Evolutionary conservation across 2,888 invertebrate species (phyloP).

Genomic region (Microchrysa polita): DNA sequence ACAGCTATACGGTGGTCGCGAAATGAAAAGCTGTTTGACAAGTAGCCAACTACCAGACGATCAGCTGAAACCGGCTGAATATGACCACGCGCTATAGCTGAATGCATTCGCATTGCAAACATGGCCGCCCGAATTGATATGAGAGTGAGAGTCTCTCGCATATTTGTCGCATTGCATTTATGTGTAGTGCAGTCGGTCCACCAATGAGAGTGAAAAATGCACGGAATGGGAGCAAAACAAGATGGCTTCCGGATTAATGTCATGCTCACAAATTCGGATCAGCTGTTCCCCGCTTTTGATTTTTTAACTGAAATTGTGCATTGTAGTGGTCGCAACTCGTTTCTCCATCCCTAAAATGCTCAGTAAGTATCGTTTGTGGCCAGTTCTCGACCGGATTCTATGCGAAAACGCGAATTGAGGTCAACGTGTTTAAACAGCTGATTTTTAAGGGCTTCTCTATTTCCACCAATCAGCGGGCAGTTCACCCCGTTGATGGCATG

Average conservation of each 20-base stretch:
- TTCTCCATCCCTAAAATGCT: too few relatives aligned
- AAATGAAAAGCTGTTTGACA: slow-evolving; percentile 32
- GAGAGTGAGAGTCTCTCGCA: too few relatives aligned
- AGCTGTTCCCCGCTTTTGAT: slow-evolving; percentile 29
- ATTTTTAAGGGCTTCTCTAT: slow-evolving; percentile 23
- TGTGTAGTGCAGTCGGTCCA: slow-evolving; percentile 5
- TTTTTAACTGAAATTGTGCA: not conserved
- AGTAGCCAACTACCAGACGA: slow-evolving; percentile 18
- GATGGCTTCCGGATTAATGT: slow-evolving; percentile 35
- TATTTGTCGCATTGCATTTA: not conserved
- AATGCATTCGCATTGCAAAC: slow-evolving; percentile 28
- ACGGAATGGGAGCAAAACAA: slow-evolving; percentile 30
- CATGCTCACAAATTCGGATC: slow-evolving; percentile 15
- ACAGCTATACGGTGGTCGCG: too few relatives aligned
- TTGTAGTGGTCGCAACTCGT: not conserved
- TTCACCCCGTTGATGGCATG: not conserved
- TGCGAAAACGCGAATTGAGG: slow-evolving; percentile 2
- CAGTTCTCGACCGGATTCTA: too few relatives aligned
- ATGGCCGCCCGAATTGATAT: slow-evolving; percentile 24
- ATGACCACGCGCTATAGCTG: slow-evolving; percentile 20
- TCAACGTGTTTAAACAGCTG: slow-evolving; percentile 32
- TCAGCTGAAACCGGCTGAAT: slow-evolving; percentile 30
- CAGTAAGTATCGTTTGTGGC: too few relatives aligned
- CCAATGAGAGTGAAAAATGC: slow-evolving; percentile 28
- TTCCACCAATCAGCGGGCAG: slow-evolving; percentile 19